phyloP scores from a whole-genome alignment of 2,888 invertebrate species.

The Plagiodera versicolora region DNA sequence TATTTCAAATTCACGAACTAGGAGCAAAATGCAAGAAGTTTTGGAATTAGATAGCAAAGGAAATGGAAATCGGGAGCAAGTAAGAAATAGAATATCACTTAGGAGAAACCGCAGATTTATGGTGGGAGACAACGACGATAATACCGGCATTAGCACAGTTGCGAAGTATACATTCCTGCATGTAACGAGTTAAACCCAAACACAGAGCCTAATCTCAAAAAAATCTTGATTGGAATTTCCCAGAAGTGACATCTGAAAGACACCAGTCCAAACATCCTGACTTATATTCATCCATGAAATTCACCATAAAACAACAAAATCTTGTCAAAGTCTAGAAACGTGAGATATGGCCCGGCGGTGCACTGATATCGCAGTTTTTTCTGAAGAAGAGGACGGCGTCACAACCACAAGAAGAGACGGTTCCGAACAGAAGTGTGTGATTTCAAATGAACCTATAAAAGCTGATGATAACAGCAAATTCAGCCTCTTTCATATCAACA shows the following conservation, averaged over 20 bases:
- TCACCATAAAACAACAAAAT: slow-evolving; percentile 10
- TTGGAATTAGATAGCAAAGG: neutral
- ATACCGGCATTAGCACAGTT: neutral
- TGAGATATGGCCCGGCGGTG: slow-evolving; percentile 8
- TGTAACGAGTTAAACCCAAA: slow-evolving; percentile 8
- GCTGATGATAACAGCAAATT: neutral
- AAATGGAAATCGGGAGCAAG: neutral
- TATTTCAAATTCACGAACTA: too few species aligned
- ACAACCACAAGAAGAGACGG: neutral
- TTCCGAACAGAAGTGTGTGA: neutral
- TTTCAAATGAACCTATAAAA: neutral
- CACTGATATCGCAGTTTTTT: slow-evolving; percentile 2
- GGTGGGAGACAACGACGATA: too few species aligned
- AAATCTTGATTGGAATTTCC: too few species aligned
- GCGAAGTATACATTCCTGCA: neutral
- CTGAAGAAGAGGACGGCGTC: slow-evolving; percentile 1
- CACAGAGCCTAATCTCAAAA: slow-evolving; percentile 8
- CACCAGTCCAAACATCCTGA: slow-evolving; percentile 6
- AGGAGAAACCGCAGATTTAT: slow-evolving; percentile 4
- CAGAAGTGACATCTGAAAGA: slow-evolving; percentile 3
- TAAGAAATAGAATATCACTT: neutral
- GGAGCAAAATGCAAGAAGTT: too few species aligned
- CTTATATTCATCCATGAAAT: slow-evolving; percentile 13
- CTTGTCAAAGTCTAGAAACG: slow-evolving; percentile 6
- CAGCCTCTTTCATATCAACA: too few species aligned